Percentiles rank a stretch among this genome's conserved stretches.
These are phyloP conservation scores for Drosophila suzukii DNA, from an alignment of 1,140 invertebrate species.

Conservation along the genomic window DNA sequence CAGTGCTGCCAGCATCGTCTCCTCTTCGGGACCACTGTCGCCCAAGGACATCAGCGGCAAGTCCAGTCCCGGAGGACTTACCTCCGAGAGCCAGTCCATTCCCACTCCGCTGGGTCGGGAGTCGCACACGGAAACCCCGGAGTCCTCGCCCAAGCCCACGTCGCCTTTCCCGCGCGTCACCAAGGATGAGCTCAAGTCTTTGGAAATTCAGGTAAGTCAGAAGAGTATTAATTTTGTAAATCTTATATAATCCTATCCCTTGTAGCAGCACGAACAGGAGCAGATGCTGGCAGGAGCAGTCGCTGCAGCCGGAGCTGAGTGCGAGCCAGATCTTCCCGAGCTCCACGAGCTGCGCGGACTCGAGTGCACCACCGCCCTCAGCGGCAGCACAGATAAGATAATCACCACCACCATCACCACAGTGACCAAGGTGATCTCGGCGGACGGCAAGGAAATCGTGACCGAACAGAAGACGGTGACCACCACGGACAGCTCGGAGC, in stretches of 20 bases:
- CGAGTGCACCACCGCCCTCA: slow-evolving; percentile 75
- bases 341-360: slow-evolving; percentile 73
- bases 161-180: slow-evolving; percentile 81
- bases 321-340: slow-evolving; percentile 54
- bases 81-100: slow-evolving; percentile 84
- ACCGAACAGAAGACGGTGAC: slow-evolving; percentile 83
- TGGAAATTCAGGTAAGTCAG: slow-evolving; percentile 23
- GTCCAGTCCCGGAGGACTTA: slow-evolving; percentile 79
- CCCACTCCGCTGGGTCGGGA: slow-evolving; percentile 78
- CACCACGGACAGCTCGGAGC: slow-evolving; percentile 80
- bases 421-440: slow-evolving; percentile 81
- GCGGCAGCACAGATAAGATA: slow-evolving; percentile 80
- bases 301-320: slow-evolving; percentile 16
- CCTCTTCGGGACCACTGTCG: slow-evolving; percentile 73
- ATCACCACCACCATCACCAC: slow-evolving; percentile 83
- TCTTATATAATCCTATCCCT: background rate
- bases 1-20: slow-evolving; percentile 62
- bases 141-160: slow-evolving; percentile 83
- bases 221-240: background rate
- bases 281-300: slow-evolving; percentile 7
- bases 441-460: slow-evolving; percentile 81
- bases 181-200: slow-evolving; percentile 74
- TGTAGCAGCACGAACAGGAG: slow-evolving; percentile 6
- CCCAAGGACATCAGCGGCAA: slow-evolving; percentile 83
- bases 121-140: slow-evolving; percentile 79